These are phyloP conservation scores for Melipona bicolor DNA, from an alignment of 2,888 invertebrate genomes.

Conservation along the genomic window DNA sequence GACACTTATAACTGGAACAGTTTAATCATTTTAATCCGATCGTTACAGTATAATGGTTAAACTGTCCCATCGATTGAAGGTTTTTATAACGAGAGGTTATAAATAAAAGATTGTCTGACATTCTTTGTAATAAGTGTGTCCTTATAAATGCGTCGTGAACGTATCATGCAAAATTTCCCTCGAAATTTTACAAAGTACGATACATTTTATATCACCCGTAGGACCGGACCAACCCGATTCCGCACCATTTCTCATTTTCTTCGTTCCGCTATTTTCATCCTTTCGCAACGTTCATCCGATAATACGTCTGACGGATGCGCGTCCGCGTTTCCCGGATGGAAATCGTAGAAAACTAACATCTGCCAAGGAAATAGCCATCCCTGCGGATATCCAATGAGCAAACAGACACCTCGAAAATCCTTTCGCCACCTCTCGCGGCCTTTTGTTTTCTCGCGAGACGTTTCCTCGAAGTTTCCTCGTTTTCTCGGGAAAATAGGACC, in stretches of 20 bases:
- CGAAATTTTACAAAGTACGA: too few relatives aligned
- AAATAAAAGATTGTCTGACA: neutral
- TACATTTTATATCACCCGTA: too few relatives aligned
- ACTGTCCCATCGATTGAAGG: too few relatives aligned
- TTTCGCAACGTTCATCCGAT: neutral
- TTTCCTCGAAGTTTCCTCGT: constrained; percentile 54
- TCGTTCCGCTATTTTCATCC: neutral
- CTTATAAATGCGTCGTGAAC: neutral
- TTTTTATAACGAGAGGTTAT: neutral
- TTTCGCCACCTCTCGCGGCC: constrained; percentile 9
- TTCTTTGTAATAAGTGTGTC: too few relatives aligned
- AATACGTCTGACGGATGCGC: neutral
- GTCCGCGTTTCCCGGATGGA: neutral
- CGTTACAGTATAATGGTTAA: too few relatives aligned
- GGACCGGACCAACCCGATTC: neutral
- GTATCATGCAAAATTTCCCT: too few relatives aligned
- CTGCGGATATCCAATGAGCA: constrained; percentile 20
- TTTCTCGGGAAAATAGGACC: constrained; percentile 40
- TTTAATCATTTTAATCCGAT: too few relatives aligned
- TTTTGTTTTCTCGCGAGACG: neutral
- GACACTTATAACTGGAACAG: too few relatives aligned
- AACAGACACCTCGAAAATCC: constrained; percentile 32
- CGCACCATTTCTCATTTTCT: too few relatives aligned
- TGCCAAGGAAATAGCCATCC: neutral
- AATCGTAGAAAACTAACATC: neutral